Evolutionary conservation across 2,797 vertebrate genomes (phyloP), one percentile per base, ranked within the genome.

Genomic region (Galago senegalensis): DNA sequence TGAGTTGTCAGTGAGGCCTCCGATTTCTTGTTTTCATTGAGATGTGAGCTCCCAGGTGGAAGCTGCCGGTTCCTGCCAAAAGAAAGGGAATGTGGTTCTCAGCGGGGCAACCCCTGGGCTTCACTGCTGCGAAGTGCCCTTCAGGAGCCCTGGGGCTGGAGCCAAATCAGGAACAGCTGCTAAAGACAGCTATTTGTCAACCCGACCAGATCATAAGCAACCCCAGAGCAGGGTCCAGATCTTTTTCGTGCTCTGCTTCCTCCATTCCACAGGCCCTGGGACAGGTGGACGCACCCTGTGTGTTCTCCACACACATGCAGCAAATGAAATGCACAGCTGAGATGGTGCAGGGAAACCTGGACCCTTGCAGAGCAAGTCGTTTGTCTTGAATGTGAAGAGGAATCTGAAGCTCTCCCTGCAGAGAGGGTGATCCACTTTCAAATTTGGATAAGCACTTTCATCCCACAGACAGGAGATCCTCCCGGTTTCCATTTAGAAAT

Each of bases 141-240:
- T 96, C 96, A 96, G 97, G 89, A 97, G 79, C 93, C 97, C 97
- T 67, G 91, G 84, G 94, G 94, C 96, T 94, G 89, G 69, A 97
- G 87, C 91, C 96, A 97, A 94, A 95, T 95, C 87, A 12, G 93
- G 96, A 97, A 65, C 95, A 96, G 93, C 96, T 96, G 87, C 95
- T 96, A 67, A 77, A 90, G 94, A 89, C 0, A 93, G 89, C 93
- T 91, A 88, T 97, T 97, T 97, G 89, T 97, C 94, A 87, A 49
- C 87, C 94, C 94, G 77, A n/a, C 82, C 91, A 92, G 95, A 97
- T 96, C 95, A 90, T 31, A 93, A 95, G 96, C 95, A 89, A 85
- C 93, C 95, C 84, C 82, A 81, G 84, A 87, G 73, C 76, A 94
- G 94, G 89, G 53, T 72, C 60, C 72, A 10, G 70, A 63, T 61